These are phyloP conservation scores for Portunus trituberculatus DNA, from an alignment of 1,140 invertebrate species.

Conservation along the genomic window DNA sequence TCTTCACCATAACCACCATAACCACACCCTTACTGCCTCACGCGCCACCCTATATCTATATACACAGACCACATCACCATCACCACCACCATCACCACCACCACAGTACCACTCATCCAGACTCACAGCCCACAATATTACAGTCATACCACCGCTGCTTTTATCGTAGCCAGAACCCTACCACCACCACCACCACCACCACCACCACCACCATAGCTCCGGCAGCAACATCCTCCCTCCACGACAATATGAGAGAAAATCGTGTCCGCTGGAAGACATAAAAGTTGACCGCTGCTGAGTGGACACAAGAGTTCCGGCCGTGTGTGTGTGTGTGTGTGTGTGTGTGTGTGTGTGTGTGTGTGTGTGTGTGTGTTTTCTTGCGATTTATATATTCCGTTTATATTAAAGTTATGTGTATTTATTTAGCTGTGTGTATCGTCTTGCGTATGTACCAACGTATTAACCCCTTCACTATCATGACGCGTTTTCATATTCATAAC, in stretches of 20 bases:
- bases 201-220: neutral
- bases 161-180: neutral
- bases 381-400: too few relatives aligned
- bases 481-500: too few relatives aligned
- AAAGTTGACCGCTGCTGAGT: conserved; percentile 64
- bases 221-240: conserved; percentile 25
- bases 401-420: too few relatives aligned
- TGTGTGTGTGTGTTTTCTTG: neutral
- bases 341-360: conserved; percentile 25
- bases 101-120: neutral
- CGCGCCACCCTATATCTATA: neutral
- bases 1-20: too few relatives aligned
- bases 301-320: conserved; percentile 35
- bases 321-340: conserved; percentile 27
- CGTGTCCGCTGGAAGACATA: conserved; percentile 64
- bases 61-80: neutral
- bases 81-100: neutral
- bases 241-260: conserved; percentile 64
- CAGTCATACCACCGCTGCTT: neutral
- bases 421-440: too few relatives aligned
- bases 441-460: too few relatives aligned
- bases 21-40: neutral
- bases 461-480: too few relatives aligned
- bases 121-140: neutral
- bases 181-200: neutral